Evolutionary conservation across 2,797 vertebrate species (phyloP).

Genomic region (Zonotrichia albicollis): DNA sequence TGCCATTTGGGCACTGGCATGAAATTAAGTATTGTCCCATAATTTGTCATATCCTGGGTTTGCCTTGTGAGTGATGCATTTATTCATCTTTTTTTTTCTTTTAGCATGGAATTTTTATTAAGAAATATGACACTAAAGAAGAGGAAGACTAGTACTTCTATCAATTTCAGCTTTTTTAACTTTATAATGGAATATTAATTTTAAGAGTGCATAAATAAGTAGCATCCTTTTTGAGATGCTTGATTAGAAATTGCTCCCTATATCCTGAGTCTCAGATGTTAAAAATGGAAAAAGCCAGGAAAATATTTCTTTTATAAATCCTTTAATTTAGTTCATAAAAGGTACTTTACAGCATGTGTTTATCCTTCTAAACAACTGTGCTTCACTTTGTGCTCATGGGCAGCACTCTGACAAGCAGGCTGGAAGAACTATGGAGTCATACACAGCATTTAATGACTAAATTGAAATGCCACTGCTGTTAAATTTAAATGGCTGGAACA

Average conservation of each 20-base stretch:
- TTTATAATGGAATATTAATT: not conserved
- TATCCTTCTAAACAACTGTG: not conserved
- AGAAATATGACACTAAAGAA: not conserved
- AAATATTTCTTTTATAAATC: not conserved
- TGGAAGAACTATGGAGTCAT: not conserved
- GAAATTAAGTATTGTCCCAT: slow-evolving; percentile 58
- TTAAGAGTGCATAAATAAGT: not conserved
- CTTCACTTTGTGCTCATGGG: not conserved
- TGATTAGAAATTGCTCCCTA: not conserved
- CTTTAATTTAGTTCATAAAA: not conserved
- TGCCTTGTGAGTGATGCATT: not conserved
- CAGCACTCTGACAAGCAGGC: not conserved
- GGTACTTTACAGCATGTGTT: not conserved
- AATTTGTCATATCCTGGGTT: slow-evolving; percentile 62
- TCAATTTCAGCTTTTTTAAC: not conserved
- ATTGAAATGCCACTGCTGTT: not conserved
- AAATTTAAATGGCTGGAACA: not conserved
- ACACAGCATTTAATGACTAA: not conserved
- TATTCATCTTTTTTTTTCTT: not conserved
- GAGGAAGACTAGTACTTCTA: not conserved
- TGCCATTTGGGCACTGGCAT: slow-evolving; percentile 43
- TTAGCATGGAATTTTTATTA: not conserved
- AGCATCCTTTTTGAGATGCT: not conserved
- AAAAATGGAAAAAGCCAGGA: not conserved
- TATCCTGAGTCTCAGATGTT: not conserved